Evolutionary conservation across 2,797 vertebrate species (phyloP).

Genomic region (Percopsis omiscomaycus): DNA sequence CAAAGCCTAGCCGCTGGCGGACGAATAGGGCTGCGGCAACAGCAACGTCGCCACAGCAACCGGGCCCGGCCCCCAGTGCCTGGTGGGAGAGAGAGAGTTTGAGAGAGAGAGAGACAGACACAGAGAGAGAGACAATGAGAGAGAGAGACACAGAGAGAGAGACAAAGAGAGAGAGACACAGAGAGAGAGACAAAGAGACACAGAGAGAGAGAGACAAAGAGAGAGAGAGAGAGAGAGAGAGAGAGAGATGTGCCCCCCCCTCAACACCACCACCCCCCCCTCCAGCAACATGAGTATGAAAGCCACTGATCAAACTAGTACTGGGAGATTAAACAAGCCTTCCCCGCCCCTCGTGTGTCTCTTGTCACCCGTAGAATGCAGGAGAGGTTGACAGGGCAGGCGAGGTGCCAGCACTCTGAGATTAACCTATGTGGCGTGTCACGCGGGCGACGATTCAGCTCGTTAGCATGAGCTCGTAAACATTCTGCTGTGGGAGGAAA

Average conservation of each 20-base stretch:
- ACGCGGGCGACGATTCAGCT: conserved; percentile 21
- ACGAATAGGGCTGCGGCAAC: conserved; percentile 49
- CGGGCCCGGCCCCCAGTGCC: conserved; percentile 12
- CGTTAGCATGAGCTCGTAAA: conserved; percentile 42
- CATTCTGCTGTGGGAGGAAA: conserved; percentile 5
- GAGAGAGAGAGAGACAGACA: conserved; percentile 10
- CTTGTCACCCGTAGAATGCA: conserved; percentile 21
- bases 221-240: conserved; percentile 13
- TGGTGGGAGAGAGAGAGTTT: conserved; percentile 3
- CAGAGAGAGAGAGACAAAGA: conserved; percentile 3
- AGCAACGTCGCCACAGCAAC: conserved; percentile 69
- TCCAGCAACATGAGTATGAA: conserved; percentile 33
- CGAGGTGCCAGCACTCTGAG: conserved; percentile 5
- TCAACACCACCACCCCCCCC: conserved; percentile 28
- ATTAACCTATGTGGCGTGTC: conserved; percentile 29
- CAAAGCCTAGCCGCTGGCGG: conserved; percentile 44
- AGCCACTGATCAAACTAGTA: conserved; percentile 47
- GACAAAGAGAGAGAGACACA: too few relatives aligned
- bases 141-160: background rate
- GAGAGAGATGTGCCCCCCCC: background rate
- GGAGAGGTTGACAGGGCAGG: conserved; percentile 40
- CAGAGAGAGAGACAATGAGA: conserved; percentile 1
- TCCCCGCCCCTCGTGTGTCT: conserved; percentile 21
- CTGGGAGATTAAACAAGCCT: conserved; percentile 49
- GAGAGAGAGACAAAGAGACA: conserved; percentile 1